A percentile compares a stretch with the other conserved stretches of the same genome.
Evolutionary conservation across 2,888 invertebrate species (phyloP).

Genomic region (Pachymerium ferrugineum): DNA sequence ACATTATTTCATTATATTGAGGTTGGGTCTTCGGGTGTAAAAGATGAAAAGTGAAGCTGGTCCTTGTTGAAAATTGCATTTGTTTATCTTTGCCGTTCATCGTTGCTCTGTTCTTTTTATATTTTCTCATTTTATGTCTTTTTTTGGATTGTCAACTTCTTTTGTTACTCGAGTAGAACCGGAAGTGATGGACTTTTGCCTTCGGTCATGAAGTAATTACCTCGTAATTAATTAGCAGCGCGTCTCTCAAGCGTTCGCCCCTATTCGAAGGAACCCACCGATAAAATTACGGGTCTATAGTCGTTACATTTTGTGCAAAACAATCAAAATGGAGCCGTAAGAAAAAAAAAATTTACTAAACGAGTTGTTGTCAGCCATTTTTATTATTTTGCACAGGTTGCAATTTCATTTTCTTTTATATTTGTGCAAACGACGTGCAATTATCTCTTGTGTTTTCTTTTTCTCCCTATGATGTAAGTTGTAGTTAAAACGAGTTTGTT

Average conservation of each 20-base stretch:
- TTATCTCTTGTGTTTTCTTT: background rate
- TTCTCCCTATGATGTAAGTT: background rate
- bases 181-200: constrained; percentile 9
- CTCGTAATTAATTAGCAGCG: constrained; percentile 7
- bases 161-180: background rate
- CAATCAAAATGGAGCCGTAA: background rate
- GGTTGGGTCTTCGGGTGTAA: background rate
- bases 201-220: background rate
- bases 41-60: background rate
- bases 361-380: background rate
- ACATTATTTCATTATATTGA: background rate
- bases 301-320: background rate
- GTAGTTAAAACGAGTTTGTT: constrained; percentile 14
- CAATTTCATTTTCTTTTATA: constrained; percentile 8
- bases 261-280: background rate
- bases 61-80: background rate
- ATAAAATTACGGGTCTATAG: background rate
- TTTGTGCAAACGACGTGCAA: background rate
- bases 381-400: background rate
- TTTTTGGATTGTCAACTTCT: too few species aligned
- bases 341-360: background rate
- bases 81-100: background rate
- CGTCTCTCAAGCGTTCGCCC: background rate
- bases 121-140: background rate
- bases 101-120: background rate